Evolutionary conservation across 1,140 invertebrate genomes (phyloP), one percentile per base, ranked within the genome.

Genomic region (Zeugodacus cucurbitae): DNA sequence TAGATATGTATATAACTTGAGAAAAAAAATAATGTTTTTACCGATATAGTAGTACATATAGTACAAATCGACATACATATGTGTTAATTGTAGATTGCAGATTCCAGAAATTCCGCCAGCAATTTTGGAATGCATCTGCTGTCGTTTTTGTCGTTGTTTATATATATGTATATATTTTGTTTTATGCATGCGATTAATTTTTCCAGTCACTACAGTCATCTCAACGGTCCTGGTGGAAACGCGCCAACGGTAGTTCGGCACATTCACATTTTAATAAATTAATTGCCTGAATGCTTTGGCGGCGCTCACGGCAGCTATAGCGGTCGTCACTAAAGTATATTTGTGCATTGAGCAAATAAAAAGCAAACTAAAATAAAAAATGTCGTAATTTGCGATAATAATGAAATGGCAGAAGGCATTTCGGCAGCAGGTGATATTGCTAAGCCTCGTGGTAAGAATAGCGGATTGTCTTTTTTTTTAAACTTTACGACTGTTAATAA

Each of bases 201-300:
- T 17, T 67, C 62, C 62, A 67, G 29, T 17, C 29, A 74, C 32
- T 54, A 54, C 1, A 11, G 17, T 37, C 17, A 74, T 0, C 34
- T 3, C 34, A 74, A 41, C 67, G 34, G 4, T 67, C 7, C 7
- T 29, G 14, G 11, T 32, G 32, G 59, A 1, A 62, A 62, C 26
- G 26, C n/a, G 20, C 67, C 67, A 74, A 74, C 62, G 34, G 67
- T 41, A 74, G 67, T 74, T 74, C 34, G 26, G 20, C 14, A 22
- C 34, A 74, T 74, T 74, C 34, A 74, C 67, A 74, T 74, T 74
- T 74, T 22, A 37, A 41, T 74, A 37, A 74, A 74, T 74, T 74
- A 74, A 74, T 74, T 74, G 34, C 67, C 34, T 4, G 34, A 37
- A 32, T 74, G 32, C 34, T 34, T 74, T 74, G 32, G 32, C 34